Evolutionary conservation across 2,113 vertebrate species (phyloP).

Genomic region (Anolis carolinensis): DNA sequence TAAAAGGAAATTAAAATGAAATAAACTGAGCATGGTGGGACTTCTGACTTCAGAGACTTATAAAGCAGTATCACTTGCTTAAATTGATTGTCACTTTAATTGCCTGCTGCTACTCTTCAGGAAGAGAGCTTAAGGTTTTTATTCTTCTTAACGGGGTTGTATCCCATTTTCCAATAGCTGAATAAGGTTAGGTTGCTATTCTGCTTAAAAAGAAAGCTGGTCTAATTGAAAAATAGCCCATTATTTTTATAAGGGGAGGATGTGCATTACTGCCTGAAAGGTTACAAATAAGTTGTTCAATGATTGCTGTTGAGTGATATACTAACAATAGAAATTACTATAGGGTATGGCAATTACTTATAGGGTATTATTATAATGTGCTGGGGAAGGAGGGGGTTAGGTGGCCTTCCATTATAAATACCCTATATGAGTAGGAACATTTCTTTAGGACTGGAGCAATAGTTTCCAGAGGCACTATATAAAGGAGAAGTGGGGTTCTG

Average conservation of each 20-base stretch:
- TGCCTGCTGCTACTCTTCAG: conserved; percentile 73
- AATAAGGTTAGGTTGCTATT: conserved; percentile 69
- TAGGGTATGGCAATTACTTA: too few species aligned
- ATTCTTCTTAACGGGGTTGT: conserved; percentile 73
- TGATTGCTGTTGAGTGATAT: conserved; percentile 8
- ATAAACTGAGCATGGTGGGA: conserved; percentile 77
- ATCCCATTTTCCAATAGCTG: conserved; percentile 69
- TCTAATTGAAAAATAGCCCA: conserved; percentile 63
- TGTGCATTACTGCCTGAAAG: conserved; percentile 27
- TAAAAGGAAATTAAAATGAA: conserved; percentile 84
- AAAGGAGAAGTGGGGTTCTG: not conserved
- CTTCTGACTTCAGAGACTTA: conserved; percentile 76
- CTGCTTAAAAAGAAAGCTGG: conserved; percentile 64
- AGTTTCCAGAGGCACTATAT: not conserved
- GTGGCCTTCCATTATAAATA: too few species aligned
- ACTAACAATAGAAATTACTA: not conserved
- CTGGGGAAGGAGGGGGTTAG: too few species aligned
- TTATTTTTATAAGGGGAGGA: conserved; percentile 60
- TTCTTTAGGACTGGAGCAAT: not conserved
- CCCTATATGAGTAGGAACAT: not conserved
- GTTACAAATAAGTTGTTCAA: conserved; percentile 39
- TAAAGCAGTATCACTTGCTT: conserved; percentile 68
- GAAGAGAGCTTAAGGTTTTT: conserved; percentile 71
- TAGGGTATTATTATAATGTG: not conserved
- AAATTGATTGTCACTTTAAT: conserved; percentile 77